These are phyloP conservation scores for Toxonevra muliebris DNA, from an alignment of 2,888 invertebrate genomes.

Conservation along the genomic window DNA sequence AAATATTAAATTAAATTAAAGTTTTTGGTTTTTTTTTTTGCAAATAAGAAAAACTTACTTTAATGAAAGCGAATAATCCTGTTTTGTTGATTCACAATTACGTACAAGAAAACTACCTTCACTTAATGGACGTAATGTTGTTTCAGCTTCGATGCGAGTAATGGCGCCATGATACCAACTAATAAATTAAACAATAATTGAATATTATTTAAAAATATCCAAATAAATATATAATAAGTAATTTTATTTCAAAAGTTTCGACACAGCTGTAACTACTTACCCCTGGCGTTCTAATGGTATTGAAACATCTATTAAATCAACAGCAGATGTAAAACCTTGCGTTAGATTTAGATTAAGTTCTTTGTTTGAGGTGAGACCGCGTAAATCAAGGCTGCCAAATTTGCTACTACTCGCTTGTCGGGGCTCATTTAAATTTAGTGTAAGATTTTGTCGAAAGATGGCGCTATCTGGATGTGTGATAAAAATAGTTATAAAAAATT, in stretches of 20 bases:
- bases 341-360: constrained; percentile 79
- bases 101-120: constrained; percentile 96
- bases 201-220: constrained; percentile 4
- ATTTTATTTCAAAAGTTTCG: background rate
- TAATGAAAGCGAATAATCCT: constrained; percentile 92
- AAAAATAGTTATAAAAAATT: background rate
- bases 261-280: constrained; percentile 67
- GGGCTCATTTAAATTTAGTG: constrained; percentile 75
- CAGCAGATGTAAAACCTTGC: constrained; percentile 68
- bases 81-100: constrained; percentile 92
- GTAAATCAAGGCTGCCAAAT: constrained; percentile 64
- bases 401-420: constrained; percentile 54
- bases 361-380: constrained; percentile 65
- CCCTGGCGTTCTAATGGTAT: constrained; percentile 88
- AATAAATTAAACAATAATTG: constrained; percentile 21
- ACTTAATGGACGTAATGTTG: constrained; percentile 79
- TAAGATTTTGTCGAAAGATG: constrained; percentile 76
- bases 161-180: constrained; percentile 97
- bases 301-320: constrained; percentile 81
- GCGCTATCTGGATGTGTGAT: constrained; percentile 65
- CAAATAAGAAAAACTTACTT: constrained; percentile 85
- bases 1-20: background rate
- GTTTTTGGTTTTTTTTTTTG: constrained; percentile 3
- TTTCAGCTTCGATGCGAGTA: constrained; percentile 90
- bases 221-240: background rate